A percentile compares a stretch with the other conserved stretches of the same genome.
Evolutionary conservation across 2,797 vertebrate genomes (phyloP).

Genomic region (Stomatorhinus walkeri): DNA sequence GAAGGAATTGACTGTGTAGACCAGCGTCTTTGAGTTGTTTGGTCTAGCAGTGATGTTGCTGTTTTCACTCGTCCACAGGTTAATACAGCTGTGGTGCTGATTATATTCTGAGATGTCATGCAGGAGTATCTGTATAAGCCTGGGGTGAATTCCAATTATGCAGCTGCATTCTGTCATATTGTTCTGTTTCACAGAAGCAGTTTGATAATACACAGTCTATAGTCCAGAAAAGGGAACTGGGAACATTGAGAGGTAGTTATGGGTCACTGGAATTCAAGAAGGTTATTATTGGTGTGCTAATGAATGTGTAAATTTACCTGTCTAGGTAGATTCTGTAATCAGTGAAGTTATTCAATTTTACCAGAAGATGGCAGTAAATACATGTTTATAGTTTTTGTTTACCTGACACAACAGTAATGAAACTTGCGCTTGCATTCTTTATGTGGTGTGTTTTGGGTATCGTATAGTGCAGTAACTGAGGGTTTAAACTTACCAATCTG

Average conservation of each 20-base stretch:
- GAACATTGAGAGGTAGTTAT: not conserved
- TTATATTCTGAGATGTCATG: not conserved
- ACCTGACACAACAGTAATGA: not conserved
- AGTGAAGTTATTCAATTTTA: not conserved
- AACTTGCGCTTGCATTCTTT: not conserved
- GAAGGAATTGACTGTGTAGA: not conserved
- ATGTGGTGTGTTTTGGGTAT: not conserved
- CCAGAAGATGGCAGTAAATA: constrained; percentile 22
- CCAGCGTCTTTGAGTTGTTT: not conserved
- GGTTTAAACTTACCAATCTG: not conserved
- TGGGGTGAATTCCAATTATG: not conserved
- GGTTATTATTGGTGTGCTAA: not conserved
- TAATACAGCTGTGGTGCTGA: not conserved
- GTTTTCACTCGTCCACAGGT: not conserved
- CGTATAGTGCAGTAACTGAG: not conserved
- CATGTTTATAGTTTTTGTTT: not conserved
- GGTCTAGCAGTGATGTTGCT: not conserved
- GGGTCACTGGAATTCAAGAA: not conserved
- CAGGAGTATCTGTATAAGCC: not conserved
- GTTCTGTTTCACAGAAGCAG: not conserved
- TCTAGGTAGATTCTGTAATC: not conserved
- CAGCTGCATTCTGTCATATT: not conserved
- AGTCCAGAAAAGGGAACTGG: not conserved
- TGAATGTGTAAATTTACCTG: not conserved
- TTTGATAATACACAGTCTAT: not conserved